Percentiles rank a stretch among this genome's conserved stretches.
phyloP scores from a whole-genome alignment of 2,797 vertebrate species.

The Macrochelys suwanniensis region DNA sequence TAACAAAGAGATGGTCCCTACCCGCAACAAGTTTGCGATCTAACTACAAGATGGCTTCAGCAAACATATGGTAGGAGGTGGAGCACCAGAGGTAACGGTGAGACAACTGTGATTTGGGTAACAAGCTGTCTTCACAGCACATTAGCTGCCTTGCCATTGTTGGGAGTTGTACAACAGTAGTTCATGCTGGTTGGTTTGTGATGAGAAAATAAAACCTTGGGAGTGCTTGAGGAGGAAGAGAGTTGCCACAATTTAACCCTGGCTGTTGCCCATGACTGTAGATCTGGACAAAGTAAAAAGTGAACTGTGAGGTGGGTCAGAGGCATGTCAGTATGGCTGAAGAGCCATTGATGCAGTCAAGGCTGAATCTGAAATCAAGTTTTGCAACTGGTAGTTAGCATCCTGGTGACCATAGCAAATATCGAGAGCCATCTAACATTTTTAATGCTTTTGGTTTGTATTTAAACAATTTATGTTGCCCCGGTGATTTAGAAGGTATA shows the following conservation, averaged over 20 bases:
- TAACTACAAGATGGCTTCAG: background rate
- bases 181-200: background rate
- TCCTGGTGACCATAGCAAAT: no score
- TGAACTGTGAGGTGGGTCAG: background rate
- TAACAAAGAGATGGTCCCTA: background rate
- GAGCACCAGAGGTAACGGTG: background rate
- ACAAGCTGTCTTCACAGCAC: constrained; percentile 26
- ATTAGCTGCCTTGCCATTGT: background rate
- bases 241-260: background rate
- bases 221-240: background rate
- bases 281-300: background rate
- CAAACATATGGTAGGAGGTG: background rate
- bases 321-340: background rate
- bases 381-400: background rate
- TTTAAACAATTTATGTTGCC: background rate
- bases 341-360: background rate
- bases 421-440: no score
- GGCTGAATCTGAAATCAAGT: background rate
- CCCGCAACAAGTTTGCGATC: background rate
- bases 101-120: background rate
- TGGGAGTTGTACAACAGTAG: background rate
- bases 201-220: background rate
- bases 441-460: background rate
- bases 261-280: background rate
- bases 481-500: background rate